phyloP scores from a whole-genome alignment of 1,140 invertebrate species.

The Helicoverpa armigera region DNA sequence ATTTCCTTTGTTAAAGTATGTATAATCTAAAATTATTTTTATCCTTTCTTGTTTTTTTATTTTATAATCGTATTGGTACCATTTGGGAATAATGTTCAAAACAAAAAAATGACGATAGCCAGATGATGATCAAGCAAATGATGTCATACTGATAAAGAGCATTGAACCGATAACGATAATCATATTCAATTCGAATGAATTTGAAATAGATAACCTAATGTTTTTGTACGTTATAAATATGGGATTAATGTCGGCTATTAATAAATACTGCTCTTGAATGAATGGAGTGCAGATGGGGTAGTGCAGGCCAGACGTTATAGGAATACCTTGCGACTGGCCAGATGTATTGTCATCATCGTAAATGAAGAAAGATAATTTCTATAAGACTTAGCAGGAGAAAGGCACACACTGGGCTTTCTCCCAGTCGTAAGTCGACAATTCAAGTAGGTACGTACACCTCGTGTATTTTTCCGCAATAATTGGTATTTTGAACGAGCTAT shows the following conservation, averaged over 20 bases:
- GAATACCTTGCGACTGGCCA: not conserved
- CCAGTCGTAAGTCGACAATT: no score
- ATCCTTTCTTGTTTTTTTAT: no score
- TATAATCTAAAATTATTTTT: no score
- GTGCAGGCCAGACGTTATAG: constrained; percentile 1
- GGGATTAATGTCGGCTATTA: not conserved
- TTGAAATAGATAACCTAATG: constrained; percentile 35
- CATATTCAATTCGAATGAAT: constrained; percentile 35
- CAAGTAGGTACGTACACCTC: not conserved
- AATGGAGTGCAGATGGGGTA: constrained; percentile 16
- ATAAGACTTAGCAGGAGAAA: not conserved
- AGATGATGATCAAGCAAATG: constrained; percentile 14
- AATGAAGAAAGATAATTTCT: not conserved
- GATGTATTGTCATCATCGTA: not conserved
- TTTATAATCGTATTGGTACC: no score
- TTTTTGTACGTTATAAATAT: constrained; percentile 21
- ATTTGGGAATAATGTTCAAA: not conserved
- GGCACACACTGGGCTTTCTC: no score
- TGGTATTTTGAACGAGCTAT: no score
- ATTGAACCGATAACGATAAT: constrained; percentile 28
- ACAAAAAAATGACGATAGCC: constrained; percentile 15
- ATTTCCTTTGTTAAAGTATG: not conserved
- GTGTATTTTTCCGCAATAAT: no score
- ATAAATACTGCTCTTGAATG: constrained; percentile 16
- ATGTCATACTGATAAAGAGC: constrained; percentile 25